Evolutionary conservation across 2,888 invertebrate species (phyloP).

Genomic region (Parasteatoda lunata): DNA sequence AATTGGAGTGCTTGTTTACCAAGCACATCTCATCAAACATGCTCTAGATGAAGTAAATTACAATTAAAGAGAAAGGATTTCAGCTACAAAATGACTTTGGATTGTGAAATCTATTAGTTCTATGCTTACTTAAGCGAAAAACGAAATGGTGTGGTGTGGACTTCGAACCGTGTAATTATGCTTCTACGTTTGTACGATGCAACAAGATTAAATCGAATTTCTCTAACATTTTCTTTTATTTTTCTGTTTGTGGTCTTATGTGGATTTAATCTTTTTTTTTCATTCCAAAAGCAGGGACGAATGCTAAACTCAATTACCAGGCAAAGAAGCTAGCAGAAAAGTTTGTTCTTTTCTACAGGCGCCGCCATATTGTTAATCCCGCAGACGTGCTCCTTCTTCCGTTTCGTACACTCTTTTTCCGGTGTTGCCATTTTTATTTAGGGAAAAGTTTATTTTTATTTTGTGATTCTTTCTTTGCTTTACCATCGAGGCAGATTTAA

Average conservation of each 20-base stretch:
- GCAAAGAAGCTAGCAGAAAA: background rate
- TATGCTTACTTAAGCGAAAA: constrained; percentile 2
- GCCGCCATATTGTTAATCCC: constrained; percentile 5
- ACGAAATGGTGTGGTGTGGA: background rate
- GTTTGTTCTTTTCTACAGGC: background rate
- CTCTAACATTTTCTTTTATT: background rate
- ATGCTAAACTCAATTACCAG: background rate
- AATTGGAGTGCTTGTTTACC: background rate
- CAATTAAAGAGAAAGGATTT: background rate
- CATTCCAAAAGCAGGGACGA: background rate
- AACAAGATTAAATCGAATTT: constrained; percentile 1
- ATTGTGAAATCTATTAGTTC: background rate
- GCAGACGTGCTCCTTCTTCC: constrained; percentile 2
- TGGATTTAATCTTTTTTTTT: background rate
- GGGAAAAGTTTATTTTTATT: background rate
- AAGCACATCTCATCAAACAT: background rate
- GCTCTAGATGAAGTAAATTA: background rate
- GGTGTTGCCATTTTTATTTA: background rate
- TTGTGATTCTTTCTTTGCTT: background rate
- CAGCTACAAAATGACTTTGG: background rate
- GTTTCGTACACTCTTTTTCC: background rate
- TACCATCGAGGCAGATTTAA: background rate
- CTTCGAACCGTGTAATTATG: background rate
- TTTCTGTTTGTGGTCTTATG: constrained; percentile 2
- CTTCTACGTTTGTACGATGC: background rate